Percentiles rank a stretch among this genome's conserved stretches.
Conservation (phyloP, 2,888 invertebrate species). For the Minunthozetes semirufus region DNA sequence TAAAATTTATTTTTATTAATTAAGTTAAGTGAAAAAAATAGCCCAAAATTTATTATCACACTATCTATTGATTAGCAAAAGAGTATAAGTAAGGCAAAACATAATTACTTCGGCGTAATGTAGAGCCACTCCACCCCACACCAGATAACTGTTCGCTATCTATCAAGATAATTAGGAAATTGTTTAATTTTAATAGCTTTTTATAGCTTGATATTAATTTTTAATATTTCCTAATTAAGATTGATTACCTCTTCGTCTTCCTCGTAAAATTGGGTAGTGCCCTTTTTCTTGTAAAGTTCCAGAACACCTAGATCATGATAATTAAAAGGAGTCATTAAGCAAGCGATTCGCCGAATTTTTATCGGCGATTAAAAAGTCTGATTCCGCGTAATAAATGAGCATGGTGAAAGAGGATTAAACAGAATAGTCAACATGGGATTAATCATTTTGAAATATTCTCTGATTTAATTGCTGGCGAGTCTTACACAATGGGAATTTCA, state of each 20-base stretch:
- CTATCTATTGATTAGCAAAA: neutral
- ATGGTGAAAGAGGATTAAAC: no score
- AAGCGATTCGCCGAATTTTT: no score
- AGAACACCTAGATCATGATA: slow-evolving; percentile 13
- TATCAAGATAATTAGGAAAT: neutral
- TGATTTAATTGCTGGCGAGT: no score
- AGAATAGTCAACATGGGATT: no score
- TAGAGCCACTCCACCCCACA: slow-evolving; percentile 8
- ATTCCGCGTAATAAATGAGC: no score
- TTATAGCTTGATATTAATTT: no score
- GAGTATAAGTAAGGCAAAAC: neutral
- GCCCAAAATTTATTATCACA: neutral
- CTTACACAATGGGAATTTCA: no score
- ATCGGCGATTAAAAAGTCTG: no score
- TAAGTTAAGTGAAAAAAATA: neutral
- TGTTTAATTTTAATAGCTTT: neutral
- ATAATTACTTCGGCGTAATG: slow-evolving; percentile 8
- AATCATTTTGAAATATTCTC: no score
- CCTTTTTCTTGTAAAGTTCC: neutral
- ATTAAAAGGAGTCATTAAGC: no score
- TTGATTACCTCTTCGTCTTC: slow-evolving; percentile 7
- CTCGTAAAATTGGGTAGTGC: neutral
- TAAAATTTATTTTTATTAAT: slow-evolving; percentile 5
- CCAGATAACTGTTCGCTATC: neutral
- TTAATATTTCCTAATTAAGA: neutral